A percentile compares a stretch with the other conserved stretches of the same genome.
These are phyloP conservation scores for Brachionus sp. DNA, from an alignment of 1,140 invertebrate species.

Conservation along the genomic window DNA sequence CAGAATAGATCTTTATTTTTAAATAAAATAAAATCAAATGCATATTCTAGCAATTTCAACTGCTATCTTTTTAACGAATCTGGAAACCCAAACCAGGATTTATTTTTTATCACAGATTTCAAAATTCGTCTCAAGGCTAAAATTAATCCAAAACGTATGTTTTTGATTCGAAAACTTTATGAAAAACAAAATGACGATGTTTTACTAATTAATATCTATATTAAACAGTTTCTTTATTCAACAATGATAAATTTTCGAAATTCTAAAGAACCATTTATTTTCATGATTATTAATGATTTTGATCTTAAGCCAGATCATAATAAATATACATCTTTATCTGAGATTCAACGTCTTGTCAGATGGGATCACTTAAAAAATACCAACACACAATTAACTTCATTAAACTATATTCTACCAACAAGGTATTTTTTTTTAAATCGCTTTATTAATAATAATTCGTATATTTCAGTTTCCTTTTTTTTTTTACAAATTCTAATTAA, in stretches of 20 bases:
- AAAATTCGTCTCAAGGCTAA: conserved; percentile 1
- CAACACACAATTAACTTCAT: background rate
- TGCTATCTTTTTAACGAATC: conserved; percentile 10
- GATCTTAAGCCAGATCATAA: background rate
- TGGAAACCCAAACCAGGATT: background rate
- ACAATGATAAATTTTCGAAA: conserved; percentile 17
- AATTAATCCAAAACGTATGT: background rate
- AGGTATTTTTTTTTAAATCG: background rate
- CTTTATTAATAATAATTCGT: too few species aligned
- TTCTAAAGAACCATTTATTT: conserved; percentile 25
- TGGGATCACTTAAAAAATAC: background rate
- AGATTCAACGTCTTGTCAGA: background rate
- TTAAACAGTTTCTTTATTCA: background rate
- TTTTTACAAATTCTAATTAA: too few species aligned
- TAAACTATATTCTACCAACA: too few species aligned
- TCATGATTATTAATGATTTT: conserved; percentile 7
- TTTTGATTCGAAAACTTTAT: background rate
- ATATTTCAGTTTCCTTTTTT: too few species aligned
- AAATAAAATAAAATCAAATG: conserved; percentile 5
- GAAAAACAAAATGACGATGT: background rate
- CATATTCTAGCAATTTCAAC: background rate
- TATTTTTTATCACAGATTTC: conserved; percentile 2
- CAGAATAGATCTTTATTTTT: conserved; percentile 8
- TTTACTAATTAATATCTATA: background rate
- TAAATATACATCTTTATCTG: background rate